Evolutionary conservation across 2,888 invertebrate genomes (phyloP).

Genomic region (Beris chalybata): DNA sequence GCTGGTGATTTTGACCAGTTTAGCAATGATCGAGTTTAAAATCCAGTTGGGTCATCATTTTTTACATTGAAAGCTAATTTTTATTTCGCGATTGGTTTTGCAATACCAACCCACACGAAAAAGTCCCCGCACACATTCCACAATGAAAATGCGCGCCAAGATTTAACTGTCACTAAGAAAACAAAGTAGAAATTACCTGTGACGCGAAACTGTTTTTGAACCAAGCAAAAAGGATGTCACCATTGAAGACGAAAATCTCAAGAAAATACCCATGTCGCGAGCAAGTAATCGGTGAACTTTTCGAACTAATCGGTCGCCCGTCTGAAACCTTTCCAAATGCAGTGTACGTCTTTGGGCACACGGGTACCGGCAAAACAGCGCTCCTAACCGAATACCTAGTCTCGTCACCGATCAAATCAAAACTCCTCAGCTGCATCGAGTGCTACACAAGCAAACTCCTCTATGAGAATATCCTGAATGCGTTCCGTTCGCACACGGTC

Average conservation of each 20-base stretch:
- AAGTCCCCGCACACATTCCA: slow-evolving; percentile 2
- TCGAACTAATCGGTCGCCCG: slow-evolving; percentile 51
- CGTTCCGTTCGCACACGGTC: slow-evolving; percentile 57
- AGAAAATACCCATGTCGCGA: slow-evolving; percentile 51
- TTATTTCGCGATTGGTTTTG: too few species aligned
- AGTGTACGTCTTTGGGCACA: slow-evolving; percentile 79
- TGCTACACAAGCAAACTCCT: slow-evolving; percentile 76
- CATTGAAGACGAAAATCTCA: slow-evolving; percentile 34
- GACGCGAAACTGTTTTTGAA: too few species aligned
- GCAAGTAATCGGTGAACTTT: slow-evolving; percentile 44
- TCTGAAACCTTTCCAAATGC: slow-evolving; percentile 68
- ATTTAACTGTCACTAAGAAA: background rate
- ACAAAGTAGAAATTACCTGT: background rate
- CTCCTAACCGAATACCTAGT: slow-evolving; percentile 65
- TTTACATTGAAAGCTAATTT: too few species aligned
- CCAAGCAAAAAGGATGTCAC: too few species aligned
- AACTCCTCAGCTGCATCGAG: slow-evolving; percentile 78
- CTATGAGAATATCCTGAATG: slow-evolving; percentile 72
- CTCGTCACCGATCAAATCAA: slow-evolving; percentile 59
- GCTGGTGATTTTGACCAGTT: too few species aligned
- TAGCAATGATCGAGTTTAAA: too few species aligned
- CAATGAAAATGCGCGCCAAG: slow-evolving; percentile 8
- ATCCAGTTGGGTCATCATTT: too few species aligned
- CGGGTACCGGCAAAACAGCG: slow-evolving; percentile 81
- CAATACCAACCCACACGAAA: too few species aligned